Conservation (phyloP, 2,888 invertebrate genomes). For the Calameuta pallipes region DNA sequence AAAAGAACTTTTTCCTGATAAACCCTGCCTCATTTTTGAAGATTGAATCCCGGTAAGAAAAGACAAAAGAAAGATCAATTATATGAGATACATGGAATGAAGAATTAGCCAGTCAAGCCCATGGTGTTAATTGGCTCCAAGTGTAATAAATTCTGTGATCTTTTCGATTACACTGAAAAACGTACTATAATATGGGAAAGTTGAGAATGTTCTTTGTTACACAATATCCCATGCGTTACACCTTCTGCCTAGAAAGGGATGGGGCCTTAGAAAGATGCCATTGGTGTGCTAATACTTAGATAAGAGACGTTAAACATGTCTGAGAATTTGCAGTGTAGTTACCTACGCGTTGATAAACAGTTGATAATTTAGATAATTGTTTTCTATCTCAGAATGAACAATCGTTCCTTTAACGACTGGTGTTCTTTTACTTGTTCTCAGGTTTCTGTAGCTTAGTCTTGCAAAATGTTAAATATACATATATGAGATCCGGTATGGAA, state of each 20-base stretch:
- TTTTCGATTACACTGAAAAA: neutral
- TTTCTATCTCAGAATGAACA: neutral
- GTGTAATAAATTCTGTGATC: neutral
- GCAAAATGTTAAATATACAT: neutral
- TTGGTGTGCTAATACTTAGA: neutral
- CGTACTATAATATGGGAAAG: neutral
- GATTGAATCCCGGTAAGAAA: constrained; percentile 15
- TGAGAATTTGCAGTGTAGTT: neutral
- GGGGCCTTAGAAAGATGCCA: neutral
- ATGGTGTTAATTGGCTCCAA: neutral
- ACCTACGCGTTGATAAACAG: neutral
- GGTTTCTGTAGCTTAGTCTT: neutral
- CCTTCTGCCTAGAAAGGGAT: neutral
- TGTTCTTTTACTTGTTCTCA: neutral
- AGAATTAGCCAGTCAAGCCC: neutral
- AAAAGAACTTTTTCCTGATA: constrained; percentile 10
- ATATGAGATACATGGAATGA: neutral
- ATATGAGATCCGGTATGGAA: neutral
- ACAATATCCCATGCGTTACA: neutral
- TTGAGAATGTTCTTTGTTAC: neutral
- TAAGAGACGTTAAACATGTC: neutral
- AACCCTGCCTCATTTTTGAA: constrained; percentile 11
- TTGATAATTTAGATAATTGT: neutral
- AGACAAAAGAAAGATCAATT: neutral
- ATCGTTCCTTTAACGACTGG: neutral